Conservation (phyloP, 2,888 invertebrate species). For the Petrophora chlorosata region DNA sequence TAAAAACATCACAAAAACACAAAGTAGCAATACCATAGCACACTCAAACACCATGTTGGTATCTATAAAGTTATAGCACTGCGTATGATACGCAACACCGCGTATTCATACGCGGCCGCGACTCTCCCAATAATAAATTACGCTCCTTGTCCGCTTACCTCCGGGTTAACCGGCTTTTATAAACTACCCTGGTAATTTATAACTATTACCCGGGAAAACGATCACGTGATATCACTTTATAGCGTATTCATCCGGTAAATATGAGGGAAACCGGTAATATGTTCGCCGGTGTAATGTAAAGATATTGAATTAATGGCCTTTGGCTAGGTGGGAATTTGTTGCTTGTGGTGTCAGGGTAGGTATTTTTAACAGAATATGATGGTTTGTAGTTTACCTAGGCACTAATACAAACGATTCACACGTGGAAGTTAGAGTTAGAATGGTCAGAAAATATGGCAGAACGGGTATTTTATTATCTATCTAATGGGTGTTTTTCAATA, state of each 20-base stretch:
- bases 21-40: no score
- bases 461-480: no score
- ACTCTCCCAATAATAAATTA: constrained; percentile 82
- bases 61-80: constrained; percentile 13
- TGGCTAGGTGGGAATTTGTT: constrained; percentile 35
- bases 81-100: constrained; percentile 54
- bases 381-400: neutral
- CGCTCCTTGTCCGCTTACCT: constrained; percentile 81
- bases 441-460: no score
- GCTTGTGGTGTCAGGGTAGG: constrained; percentile 4
- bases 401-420: no score
- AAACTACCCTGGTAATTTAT: constrained; percentile 83
- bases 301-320: constrained; percentile 38
- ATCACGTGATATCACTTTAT: constrained; percentile 83
- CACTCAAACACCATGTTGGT: no score
- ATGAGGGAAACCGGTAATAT: constrained; percentile 72
- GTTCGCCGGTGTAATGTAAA: constrained; percentile 57
- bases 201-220: constrained; percentile 82
- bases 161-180: constrained; percentile 84
- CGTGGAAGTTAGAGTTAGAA: no score
- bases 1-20: no score
- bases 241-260: constrained; percentile 79
- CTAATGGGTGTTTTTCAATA: no score
- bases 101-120: constrained; percentile 75
- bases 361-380: neutral